Evolutionary conservation across 2,113 vertebrate species (phyloP).

Genomic region (Petaurus breviceps): DNA sequence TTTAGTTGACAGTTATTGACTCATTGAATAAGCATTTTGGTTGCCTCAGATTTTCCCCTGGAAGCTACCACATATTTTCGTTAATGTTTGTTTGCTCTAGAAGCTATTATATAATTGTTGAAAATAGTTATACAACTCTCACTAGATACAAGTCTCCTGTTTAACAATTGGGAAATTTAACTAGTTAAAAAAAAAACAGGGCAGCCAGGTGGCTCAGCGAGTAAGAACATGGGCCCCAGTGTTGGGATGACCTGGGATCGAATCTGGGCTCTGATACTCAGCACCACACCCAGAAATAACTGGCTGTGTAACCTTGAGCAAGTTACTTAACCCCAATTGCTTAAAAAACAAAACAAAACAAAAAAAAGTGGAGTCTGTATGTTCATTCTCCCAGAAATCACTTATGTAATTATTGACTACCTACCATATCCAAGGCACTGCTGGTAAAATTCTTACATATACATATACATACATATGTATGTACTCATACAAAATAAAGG

Average conservation of each 20-base stretch:
- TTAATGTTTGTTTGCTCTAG: neutral
- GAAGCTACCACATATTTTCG: neutral
- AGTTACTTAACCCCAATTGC: too few species aligned
- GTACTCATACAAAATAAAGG: neutral
- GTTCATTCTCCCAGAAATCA: neutral
- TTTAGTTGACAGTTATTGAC: neutral
- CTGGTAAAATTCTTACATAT: neutral
- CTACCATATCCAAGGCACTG: neutral
- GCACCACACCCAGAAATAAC: too few species aligned
- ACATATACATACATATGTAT: neutral
- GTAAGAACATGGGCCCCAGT: too few species aligned
- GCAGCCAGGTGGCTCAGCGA: too few species aligned
- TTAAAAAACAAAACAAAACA: too few species aligned
- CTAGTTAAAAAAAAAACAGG: neutral
- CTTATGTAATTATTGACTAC: neutral
- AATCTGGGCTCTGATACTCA: too few species aligned
- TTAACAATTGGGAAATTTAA: neutral
- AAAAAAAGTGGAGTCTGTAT: neutral
- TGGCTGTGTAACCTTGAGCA: too few species aligned
- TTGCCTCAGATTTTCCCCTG: neutral
- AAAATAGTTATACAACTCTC: constrained; percentile 19
- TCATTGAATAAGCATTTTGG: neutral
- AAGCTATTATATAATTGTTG: neutral
- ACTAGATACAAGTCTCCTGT: neutral
- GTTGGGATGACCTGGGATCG: too few species aligned